phyloP scores from a whole-genome alignment of 2,797 vertebrate species.

The Macropodus opercularis region DNA sequence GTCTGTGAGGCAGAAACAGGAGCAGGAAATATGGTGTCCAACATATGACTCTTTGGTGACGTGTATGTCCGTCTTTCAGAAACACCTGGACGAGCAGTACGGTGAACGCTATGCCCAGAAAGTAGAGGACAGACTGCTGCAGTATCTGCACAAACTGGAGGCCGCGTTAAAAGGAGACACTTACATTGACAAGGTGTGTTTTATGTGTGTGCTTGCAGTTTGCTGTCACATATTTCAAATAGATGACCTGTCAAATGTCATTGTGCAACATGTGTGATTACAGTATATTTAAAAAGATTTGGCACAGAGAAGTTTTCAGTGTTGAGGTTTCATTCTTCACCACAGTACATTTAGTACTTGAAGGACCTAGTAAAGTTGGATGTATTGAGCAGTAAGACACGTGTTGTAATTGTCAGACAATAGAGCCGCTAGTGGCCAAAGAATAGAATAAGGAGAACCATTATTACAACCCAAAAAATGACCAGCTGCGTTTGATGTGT shows the following conservation, averaged over 20 bases:
- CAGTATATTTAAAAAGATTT: too few species aligned
- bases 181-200: slow-evolving; percentile 73
- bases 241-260: too few species aligned
- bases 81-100: slow-evolving; percentile 74
- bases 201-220: not conserved
- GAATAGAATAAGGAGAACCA: not conserved
- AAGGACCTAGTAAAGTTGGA: too few species aligned
- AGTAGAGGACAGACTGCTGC: slow-evolving; percentile 76
- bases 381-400: too few species aligned
- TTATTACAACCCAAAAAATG: not conserved
- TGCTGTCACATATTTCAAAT: too few species aligned
- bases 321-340: too few species aligned
- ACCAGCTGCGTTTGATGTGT: slow-evolving; percentile 11
- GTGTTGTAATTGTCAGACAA: too few species aligned
- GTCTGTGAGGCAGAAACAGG: too few species aligned
- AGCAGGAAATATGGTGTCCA: not conserved
- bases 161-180: slow-evolving; percentile 61
- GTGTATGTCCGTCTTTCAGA: slow-evolving; percentile 55
- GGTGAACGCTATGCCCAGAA: slow-evolving; percentile 77
- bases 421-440: too few species aligned
- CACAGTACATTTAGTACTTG: too few species aligned
- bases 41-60: not conserved
- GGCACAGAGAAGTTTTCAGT: too few species aligned
- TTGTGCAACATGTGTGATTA: too few species aligned
- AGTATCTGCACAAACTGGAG: slow-evolving; percentile 72